phyloP scores from a whole-genome alignment of 1,140 invertebrate species.

The Oedothorax gibbosus region DNA sequence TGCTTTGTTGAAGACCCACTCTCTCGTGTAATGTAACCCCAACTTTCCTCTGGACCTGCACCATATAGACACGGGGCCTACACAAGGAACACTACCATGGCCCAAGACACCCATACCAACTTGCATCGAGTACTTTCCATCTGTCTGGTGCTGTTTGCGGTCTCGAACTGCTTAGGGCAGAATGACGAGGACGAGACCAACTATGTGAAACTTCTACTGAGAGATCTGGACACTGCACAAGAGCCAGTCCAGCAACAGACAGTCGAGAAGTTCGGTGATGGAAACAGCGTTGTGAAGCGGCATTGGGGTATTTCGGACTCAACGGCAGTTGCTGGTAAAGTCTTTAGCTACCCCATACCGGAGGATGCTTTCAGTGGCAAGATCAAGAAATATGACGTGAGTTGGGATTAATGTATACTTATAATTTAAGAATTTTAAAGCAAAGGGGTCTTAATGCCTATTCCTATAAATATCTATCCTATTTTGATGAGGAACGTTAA shows the following conservation, averaged over 20 bases:
- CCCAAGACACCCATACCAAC: too few relatives aligned
- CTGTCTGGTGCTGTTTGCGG: background rate
- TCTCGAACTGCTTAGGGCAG: background rate
- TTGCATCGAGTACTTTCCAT: too few relatives aligned
- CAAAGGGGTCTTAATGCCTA: too few relatives aligned
- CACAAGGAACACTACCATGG: too few relatives aligned
- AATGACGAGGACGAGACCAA: conserved; percentile 50
- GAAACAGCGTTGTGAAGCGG: conserved; percentile 63
- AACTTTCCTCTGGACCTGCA: too few relatives aligned
- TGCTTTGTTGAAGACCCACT: too few relatives aligned
- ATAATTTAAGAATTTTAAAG: too few relatives aligned
- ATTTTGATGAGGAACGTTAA: too few relatives aligned
- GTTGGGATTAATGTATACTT: background rate
- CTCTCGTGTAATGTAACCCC: too few relatives aligned
- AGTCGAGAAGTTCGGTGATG: conserved; percentile 1
- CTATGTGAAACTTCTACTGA: conserved; percentile 37
- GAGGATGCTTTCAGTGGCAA: conserved; percentile 69
- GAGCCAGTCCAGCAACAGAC: conserved; percentile 19
- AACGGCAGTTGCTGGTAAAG: conserved; percentile 68
- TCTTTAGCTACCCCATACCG: conserved; percentile 70
- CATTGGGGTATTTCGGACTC: conserved; percentile 69
- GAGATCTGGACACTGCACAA: conserved; percentile 27
- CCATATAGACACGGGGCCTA: too few relatives aligned
- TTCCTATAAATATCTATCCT: too few relatives aligned
- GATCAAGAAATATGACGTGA: conserved; percentile 70